Base-by-base conservation (phyloP, 2,113 vertebrate genomes). In the Aegithalos caudatus region DNA sequence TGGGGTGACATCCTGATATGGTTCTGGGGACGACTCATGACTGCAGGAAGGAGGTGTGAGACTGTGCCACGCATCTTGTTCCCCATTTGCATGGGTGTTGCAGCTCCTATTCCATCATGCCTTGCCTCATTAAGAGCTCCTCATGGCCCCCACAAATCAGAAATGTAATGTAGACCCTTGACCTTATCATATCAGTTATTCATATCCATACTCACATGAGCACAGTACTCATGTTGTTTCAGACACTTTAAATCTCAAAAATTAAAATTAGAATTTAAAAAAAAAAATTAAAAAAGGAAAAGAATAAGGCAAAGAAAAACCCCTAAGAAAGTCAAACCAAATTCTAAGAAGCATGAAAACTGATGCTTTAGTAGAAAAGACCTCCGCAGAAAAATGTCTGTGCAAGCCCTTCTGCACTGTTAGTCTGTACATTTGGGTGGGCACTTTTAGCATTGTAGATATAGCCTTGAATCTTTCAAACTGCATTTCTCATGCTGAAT, bases 371-470 rank as follows among this genome's bases (percentile, higher is more conserved):
- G 17, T 37, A 58, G 19, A n/a, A 7, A 4, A 69, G 7, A 61
- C 14, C 18, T 44, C 1, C 24, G 7, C 2, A 35, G 21, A 57
- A 4, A 64, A 80, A 53, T 15, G 6, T 42, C 2, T 51, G 12
- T 60, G 7, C 18, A 47, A 65, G 5, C 2, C 8, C 2, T 62
- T 42, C 4, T 61, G 7, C 7, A 27, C 1, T 38, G 1, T 65
- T 12, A 8, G 9, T 4, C 6, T 57, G 7, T 44, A 13, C 0
- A 0, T 44, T 57, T 7, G 2, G 10, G 3, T 22, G 14, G 5
- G 24, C 12, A 12, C 12, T 2, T 37, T 71, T 27, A 64, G 11
- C 6, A 29, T 7, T 57, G 24, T 22, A 48, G 1, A 3, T 77
- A 7, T 12, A 54, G 16, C 7, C 37, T 61, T 67, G 16, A 65